Evolutionary conservation across 2,113 vertebrate species (phyloP).

Genomic region (Carlito syrichta): DNA sequence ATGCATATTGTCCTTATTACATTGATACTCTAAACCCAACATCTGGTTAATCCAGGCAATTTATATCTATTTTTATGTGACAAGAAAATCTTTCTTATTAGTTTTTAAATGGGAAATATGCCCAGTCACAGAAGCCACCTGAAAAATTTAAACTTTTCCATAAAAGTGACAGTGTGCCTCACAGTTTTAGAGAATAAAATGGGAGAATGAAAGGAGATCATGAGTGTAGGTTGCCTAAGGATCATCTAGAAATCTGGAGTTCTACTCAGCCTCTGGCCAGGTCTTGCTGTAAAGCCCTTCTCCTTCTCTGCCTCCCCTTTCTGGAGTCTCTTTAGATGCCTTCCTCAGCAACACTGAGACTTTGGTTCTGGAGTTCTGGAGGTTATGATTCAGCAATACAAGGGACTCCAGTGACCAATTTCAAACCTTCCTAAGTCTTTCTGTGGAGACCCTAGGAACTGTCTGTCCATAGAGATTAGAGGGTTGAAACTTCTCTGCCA

Average conservation of each 20-base stretch:
- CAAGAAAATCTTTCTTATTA: background rate
- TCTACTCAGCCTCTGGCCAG: background rate
- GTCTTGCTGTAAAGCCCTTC: background rate
- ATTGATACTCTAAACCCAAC: background rate
- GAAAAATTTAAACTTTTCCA: background rate
- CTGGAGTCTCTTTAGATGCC: background rate
- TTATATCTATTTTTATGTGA: background rate
- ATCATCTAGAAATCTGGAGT: background rate
- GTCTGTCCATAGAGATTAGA: background rate
- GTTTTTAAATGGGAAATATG: constrained; percentile 9
- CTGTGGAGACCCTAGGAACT: background rate
- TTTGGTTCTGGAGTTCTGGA: background rate
- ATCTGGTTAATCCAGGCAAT: background rate
- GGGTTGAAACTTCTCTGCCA: background rate
- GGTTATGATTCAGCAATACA: background rate
- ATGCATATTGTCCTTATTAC: background rate
- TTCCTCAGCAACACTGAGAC: background rate
- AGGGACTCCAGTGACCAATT: no score
- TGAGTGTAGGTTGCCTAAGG: background rate
- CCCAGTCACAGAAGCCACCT: background rate
- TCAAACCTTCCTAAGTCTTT: background rate
- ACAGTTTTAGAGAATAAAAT: background rate
- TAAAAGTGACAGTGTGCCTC: background rate
- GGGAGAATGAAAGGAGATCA: background rate
- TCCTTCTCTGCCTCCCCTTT: background rate